These are phyloP conservation scores for Chaetodon trifasciatus DNA, from an alignment of 2,797 vertebrate genomes.

Conservation along the genomic window DNA sequence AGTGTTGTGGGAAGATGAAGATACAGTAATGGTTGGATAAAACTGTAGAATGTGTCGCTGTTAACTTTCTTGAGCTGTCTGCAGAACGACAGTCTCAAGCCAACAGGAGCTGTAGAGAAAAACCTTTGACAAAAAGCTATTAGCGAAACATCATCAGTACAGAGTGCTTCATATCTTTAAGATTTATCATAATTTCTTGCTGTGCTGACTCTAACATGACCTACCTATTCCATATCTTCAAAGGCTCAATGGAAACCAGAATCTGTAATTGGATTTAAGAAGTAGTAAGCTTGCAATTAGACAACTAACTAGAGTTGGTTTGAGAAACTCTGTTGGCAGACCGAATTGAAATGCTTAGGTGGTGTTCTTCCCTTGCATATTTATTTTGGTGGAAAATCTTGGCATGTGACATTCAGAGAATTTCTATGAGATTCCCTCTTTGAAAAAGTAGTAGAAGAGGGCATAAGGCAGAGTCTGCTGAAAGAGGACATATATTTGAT, in stretches of 20 bases:
- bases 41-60: not conserved
- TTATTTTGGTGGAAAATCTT: conserved; percentile 29
- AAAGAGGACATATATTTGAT: conserved; percentile 72
- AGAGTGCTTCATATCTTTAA: too few relatives aligned
- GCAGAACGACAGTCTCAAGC: not conserved
- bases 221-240: conserved; percentile 15
- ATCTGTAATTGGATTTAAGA: conserved; percentile 11
- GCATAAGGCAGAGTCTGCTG: conserved; percentile 42
- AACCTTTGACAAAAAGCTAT: not conserved
- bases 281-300: not conserved
- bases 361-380: not conserved
- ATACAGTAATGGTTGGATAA: not conserved
- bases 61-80: not conserved
- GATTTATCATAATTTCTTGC: not conserved
- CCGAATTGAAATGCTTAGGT: not conserved
- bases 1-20: not conserved
- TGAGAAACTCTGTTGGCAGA: not conserved
- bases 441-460: conserved; percentile 47
- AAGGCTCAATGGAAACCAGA: conserved; percentile 22
- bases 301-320: conserved; percentile 2
- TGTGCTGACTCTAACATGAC: not conserved
- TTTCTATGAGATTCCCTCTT: conserved; percentile 45
- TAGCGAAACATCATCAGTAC: not conserved
- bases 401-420: conserved; percentile 36
- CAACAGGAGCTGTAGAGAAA: not conserved